Evolutionary conservation across 2,888 invertebrate species (phyloP).

Genomic region (Campoletis raptor): DNA sequence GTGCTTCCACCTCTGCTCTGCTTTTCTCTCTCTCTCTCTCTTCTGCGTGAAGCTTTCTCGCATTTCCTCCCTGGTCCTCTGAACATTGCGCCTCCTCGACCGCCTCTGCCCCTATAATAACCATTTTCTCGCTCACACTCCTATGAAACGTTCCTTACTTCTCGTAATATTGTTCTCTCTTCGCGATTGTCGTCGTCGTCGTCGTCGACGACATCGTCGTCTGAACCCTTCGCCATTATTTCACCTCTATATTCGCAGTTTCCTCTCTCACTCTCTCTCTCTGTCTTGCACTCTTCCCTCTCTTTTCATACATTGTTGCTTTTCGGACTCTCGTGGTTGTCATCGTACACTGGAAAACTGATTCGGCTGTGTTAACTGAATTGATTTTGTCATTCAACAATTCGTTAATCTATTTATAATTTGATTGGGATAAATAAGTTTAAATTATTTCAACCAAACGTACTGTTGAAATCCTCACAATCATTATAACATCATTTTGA

Average conservation of each 20-base stretch:
- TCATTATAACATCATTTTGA: no score
- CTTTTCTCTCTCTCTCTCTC: conserved; percentile 31
- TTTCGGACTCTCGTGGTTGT: not conserved
- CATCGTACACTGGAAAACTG: not conserved
- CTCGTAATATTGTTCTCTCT: conserved; percentile 61
- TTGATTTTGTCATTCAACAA: no score
- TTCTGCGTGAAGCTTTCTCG: conserved; percentile 45
- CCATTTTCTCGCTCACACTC: conserved; percentile 61
- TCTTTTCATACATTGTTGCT: not conserved
- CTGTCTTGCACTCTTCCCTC: not conserved
- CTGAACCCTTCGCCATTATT: conserved; percentile 48
- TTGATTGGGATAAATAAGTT: no score
- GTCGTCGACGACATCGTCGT: conserved; percentile 40
- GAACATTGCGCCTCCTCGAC: conserved; percentile 51
- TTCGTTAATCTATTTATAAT: no score
- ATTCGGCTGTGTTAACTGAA: no score
- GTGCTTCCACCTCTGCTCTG: conserved; percentile 73
- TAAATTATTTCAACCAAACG: no score
- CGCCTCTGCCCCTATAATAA: conserved; percentile 62
- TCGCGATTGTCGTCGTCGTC: conserved; percentile 27
- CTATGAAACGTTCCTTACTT: conserved; percentile 47
- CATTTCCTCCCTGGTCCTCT: conserved; percentile 56
- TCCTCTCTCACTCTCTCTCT: not conserved
- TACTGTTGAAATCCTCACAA: no score
- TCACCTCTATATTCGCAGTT: conserved; percentile 9